Conservation (phyloP, 2,888 invertebrate species). For the Ectropis crepuscularia region DNA sequence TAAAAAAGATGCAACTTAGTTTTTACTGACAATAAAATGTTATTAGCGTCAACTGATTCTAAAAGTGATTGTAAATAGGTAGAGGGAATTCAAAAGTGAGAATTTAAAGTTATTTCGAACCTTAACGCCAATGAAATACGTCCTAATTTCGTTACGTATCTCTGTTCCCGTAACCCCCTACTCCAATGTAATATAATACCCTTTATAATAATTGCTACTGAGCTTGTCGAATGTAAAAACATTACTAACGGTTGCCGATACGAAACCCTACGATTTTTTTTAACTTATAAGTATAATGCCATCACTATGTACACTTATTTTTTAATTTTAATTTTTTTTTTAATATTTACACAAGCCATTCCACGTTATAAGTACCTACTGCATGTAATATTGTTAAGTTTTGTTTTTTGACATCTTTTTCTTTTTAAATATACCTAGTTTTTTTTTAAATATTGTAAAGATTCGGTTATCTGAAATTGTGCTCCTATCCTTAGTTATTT, state of each 20-base stretch:
- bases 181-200: slow-evolving; percentile 28
- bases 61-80: too few species aligned
- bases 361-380: slow-evolving; percentile 32
- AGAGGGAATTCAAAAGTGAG: too few species aligned
- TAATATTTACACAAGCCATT: slow-evolving; percentile 33
- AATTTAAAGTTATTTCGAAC: slow-evolving; percentile 5
- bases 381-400: slow-evolving; percentile 34
- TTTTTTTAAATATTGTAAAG: not conserved
- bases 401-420: not conserved
- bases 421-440: slow-evolving; percentile 1
- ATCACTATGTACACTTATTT: slow-evolving; percentile 24
- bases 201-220: slow-evolving; percentile 22
- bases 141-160: slow-evolving; percentile 5
- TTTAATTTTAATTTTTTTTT: slow-evolving; percentile 19
- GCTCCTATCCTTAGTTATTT: too few species aligned
- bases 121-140: not conserved
- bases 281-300: slow-evolving; percentile 25
- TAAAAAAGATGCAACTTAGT: too few species aligned
- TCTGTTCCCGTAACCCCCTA: slow-evolving; percentile 20
- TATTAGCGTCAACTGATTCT: too few species aligned
- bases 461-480: too few species aligned
- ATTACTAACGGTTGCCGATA: slow-evolving; percentile 16
- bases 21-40: too few species aligned
- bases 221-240: slow-evolving; percentile 29
- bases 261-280: slow-evolving; percentile 6